A percentile compares a stretch with the other conserved stretches of the same genome.
Conservation (phyloP, 2,888 invertebrate genomes). For the Trissolcus japonicus region DNA sequence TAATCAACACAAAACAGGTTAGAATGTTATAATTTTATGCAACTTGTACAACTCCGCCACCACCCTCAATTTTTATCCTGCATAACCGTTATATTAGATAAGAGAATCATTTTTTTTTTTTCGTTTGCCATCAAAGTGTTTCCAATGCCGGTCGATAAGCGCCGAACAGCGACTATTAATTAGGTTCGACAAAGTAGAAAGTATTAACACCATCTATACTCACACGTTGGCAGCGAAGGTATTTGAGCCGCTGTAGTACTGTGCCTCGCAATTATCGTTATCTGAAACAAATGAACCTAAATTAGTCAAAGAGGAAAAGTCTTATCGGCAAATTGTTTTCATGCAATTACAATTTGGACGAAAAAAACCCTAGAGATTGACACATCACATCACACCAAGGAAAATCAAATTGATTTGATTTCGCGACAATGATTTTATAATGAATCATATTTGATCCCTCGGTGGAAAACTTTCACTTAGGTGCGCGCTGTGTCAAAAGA, state of each 20-base stretch:
- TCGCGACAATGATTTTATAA: conserved; percentile 37
- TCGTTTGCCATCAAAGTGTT: conserved; percentile 3
- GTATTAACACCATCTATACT: conserved; percentile 62
- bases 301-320: conserved; percentile 23
- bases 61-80: too few species aligned
- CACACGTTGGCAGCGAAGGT: conserved; percentile 71
- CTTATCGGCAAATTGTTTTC: conserved; percentile 1
- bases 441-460: conserved; percentile 30
- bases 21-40: too few species aligned
- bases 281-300: conserved; percentile 64
- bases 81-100: too few species aligned
- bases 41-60: too few species aligned
- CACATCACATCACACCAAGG: too few species aligned
- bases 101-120: too few species aligned
- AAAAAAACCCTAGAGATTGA: conserved; percentile 3
- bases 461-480: conserved; percentile 34
- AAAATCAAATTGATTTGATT: conserved; percentile 9
- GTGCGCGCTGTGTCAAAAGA: conserved; percentile 11
- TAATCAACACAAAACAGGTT: too few species aligned
- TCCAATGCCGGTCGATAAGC: too few species aligned
- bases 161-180: conserved; percentile 16
- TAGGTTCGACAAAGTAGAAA: conserved; percentile 42
- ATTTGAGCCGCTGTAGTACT: conserved; percentile 72
- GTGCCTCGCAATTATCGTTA: conserved; percentile 71
- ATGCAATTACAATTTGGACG: neutral